Evolutionary conservation across 2,888 invertebrate genomes (phyloP).

Genomic region (Meteorus cinctellus): DNA sequence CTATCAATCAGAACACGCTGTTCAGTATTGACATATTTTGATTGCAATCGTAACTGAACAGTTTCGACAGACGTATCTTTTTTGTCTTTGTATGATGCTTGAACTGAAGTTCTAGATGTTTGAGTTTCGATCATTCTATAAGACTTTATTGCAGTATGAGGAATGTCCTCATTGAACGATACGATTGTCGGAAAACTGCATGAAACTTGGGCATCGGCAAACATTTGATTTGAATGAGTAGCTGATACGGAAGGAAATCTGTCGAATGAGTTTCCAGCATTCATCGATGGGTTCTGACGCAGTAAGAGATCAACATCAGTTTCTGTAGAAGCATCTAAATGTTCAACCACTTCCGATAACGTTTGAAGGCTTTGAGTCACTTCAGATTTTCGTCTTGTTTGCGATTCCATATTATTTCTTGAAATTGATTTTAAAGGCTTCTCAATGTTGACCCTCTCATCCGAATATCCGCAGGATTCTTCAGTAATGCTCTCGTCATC

Average conservation of each 20-base stretch:
- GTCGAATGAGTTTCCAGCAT: conserved; percentile 17
- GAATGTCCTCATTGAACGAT: background rate
- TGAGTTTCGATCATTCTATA: conserved; percentile 30
- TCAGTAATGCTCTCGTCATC: conserved; percentile 40
- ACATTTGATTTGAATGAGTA: background rate
- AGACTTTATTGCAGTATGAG: conserved; percentile 33
- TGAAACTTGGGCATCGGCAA: conserved; percentile 25
- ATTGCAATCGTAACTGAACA: background rate
- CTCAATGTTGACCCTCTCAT: background rate
- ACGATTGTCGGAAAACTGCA: conserved; percentile 20
- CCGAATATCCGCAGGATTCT: conserved; percentile 23
- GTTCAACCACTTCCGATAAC: conserved; percentile 14
- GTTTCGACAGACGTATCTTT: conserved; percentile 39
- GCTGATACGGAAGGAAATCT: conserved; percentile 12
- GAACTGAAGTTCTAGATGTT: conserved; percentile 36
- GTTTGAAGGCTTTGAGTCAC: conserved; percentile 29
- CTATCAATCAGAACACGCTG: conserved; percentile 36
- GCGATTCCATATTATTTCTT: conserved; percentile 31
- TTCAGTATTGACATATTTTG: conserved; percentile 44
- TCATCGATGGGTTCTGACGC: background rate
- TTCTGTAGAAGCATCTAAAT: conserved; percentile 30
- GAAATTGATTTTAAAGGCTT: background rate
- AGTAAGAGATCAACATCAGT: conserved; percentile 27
- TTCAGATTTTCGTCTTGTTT: conserved; percentile 13
- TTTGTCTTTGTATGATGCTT: conserved; percentile 1